Base-by-base conservation (phyloP, 2,888 invertebrate species). In the Ormyrus rosae region DNA sequence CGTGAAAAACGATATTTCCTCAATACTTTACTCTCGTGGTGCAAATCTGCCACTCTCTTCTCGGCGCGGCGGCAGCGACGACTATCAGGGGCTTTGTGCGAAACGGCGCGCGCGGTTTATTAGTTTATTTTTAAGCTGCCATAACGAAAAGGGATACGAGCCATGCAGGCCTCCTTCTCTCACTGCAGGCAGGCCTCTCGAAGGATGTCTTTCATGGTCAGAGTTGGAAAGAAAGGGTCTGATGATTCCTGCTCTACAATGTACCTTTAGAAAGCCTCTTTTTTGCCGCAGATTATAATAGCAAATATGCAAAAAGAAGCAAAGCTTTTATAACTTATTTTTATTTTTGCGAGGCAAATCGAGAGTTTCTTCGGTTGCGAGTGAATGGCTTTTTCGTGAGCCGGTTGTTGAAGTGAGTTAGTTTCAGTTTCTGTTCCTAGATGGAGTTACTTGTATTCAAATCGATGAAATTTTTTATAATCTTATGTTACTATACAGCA, bases 1-100 rank as follows among this genome's bases (percentile, higher is more conserved):
- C 72, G 60, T 78, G 78, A 78, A 78, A 72, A 78, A 67, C 67
- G 72, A 71, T 72, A 78, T 70, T 61, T 65, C 70, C 46, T 56
- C 70, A 64, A 70, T 70, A 70, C n/a, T 77, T 76, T 77, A 56
- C 63, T 69, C 77, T 60, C 51, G 10, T 60, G 34, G 34, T 34
- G 34, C 34, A 34, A 34, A 34, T 34, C 34, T 34, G 34, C 45
- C 13, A 55, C 61, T 51, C 64, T 46, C 51, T 67, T 67, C 68
- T 51, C 46, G 34, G 55, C 50, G 60, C 46, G 50, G 50, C 50
- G 34, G 13, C 45, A 4, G 4, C 34, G 34, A 34, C 34, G 34
- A 34, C 34, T 34, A 34, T 34, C 34, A 34, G 34, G 34, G 34
- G 34, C 34, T 34, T 34, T 65, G 51, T 51, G 67, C 51, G 67